These are phyloP conservation scores for Allacma fusca DNA, from an alignment of 2,888 invertebrate species.

Conservation along the genomic window DNA sequence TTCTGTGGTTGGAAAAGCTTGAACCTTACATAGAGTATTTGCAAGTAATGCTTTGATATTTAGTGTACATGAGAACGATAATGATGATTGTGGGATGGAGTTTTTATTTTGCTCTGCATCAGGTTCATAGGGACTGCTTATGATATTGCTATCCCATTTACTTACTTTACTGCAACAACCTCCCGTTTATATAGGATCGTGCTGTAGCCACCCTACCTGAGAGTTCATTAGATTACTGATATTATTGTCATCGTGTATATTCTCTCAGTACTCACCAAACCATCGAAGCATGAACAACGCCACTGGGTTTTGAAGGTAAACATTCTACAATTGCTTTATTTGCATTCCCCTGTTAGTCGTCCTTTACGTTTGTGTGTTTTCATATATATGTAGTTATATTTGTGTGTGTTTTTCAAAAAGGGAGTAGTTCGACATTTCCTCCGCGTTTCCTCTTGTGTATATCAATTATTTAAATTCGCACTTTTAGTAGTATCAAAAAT, in stretches of 20 bases:
- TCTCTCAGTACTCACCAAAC: slow-evolving; percentile 3
- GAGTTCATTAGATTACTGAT: slow-evolving; percentile 7
- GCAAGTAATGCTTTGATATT: background rate
- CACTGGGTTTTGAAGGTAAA: slow-evolving; percentile 16
- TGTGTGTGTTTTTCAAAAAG: no score
- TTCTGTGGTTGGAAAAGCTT: background rate
- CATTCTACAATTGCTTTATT: background rate
- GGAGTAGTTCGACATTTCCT: no score
- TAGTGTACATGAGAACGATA: slow-evolving; percentile 1
- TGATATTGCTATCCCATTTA: background rate
- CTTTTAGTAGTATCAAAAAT: no score
- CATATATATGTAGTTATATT: no score
- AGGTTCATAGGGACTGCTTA: background rate
- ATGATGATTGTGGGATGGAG: background rate
- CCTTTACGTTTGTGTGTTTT: background rate
- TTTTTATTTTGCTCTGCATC: background rate
- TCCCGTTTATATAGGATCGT: background rate
- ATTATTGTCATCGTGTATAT: background rate
- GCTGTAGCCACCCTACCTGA: no score
- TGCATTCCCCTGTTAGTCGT: background rate
- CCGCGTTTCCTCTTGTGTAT: no score
- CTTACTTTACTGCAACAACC: background rate
- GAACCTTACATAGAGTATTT: background rate
- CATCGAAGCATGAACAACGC: background rate
- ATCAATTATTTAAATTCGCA: no score